Conservation (phyloP, 2,797 vertebrate genomes). For the Acropternis orthonyx region DNA sequence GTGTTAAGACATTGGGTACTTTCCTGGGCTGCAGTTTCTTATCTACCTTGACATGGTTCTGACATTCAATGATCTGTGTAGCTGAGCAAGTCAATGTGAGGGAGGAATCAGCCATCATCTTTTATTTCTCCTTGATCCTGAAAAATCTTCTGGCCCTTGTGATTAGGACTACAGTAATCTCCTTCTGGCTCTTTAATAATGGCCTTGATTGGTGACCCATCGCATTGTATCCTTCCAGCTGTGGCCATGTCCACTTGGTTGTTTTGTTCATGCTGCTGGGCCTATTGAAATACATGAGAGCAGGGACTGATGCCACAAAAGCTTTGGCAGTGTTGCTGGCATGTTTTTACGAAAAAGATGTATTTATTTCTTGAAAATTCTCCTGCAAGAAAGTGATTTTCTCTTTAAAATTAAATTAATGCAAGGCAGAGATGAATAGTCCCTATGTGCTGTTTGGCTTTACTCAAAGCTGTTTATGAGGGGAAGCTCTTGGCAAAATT, state of each 20-base stretch:
- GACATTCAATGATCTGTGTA: neutral
- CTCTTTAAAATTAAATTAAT: constrained; percentile 53
- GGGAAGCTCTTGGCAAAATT: constrained; percentile 44
- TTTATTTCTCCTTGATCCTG: neutral
- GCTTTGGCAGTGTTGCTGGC: neutral
- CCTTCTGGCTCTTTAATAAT: neutral
- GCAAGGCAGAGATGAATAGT: constrained; percentile 32
- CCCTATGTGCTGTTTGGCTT: constrained; percentile 3
- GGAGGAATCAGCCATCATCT: neutral
- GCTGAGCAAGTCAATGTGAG: neutral
- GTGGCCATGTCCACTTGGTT: neutral
- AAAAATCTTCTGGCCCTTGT: neutral
- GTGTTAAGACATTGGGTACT: neutral
- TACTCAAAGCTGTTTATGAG: constrained; percentile 47
- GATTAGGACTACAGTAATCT: neutral
- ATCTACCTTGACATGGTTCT: neutral
- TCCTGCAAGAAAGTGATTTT: constrained; percentile 32
- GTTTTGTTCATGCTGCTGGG: neutral
- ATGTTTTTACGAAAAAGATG: neutral
- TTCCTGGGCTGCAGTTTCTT: neutral
- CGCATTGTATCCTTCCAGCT: neutral
- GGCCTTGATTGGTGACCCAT: neutral
- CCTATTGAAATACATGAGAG: neutral
- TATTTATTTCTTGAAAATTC: constrained; percentile 31
- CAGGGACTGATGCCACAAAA: neutral